phyloP scores from a whole-genome alignment of 2,113 vertebrate species.

The Lagopus muta region DNA sequence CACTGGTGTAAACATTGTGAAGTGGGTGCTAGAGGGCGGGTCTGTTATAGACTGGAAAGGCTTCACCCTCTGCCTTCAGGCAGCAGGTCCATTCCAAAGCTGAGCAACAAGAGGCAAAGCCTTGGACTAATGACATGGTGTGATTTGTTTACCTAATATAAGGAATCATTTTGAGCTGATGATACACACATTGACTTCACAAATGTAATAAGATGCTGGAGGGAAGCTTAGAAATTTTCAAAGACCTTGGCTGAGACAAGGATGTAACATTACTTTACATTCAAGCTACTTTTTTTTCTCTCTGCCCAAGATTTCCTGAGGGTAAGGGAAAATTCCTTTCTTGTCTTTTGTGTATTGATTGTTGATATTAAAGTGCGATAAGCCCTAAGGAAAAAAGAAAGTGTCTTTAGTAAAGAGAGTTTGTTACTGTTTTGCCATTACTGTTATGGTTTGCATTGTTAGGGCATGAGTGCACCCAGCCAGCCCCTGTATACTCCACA shows the following conservation, averaged over 20 bases:
- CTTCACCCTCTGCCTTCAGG: neutral
- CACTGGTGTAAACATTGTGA: conserved; percentile 3
- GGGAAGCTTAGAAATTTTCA: neutral
- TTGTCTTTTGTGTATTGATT: neutral
- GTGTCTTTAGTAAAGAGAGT: neutral
- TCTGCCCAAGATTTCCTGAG: neutral
- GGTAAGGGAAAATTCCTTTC: neutral
- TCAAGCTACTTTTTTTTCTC: neutral
- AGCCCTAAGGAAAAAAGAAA: neutral
- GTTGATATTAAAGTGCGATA: neutral
- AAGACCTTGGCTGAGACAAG: neutral
- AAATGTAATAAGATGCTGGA: neutral
- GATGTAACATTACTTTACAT: neutral
- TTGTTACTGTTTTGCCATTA: neutral
- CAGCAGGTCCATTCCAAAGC: neutral
- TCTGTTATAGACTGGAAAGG: neutral
- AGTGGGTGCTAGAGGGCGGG: neutral
- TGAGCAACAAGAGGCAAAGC: neutral
- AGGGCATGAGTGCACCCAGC: fast-evolving
- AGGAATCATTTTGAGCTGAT: neutral
- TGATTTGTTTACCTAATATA: neutral
- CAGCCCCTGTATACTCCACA: neutral
- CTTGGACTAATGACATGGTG: neutral
- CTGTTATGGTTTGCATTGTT: fast-evolving
- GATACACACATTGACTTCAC: neutral